These are phyloP conservation scores for Aleiodes leptofemur DNA, from an alignment of 2,888 invertebrate genomes.

Conservation along the genomic window DNA sequence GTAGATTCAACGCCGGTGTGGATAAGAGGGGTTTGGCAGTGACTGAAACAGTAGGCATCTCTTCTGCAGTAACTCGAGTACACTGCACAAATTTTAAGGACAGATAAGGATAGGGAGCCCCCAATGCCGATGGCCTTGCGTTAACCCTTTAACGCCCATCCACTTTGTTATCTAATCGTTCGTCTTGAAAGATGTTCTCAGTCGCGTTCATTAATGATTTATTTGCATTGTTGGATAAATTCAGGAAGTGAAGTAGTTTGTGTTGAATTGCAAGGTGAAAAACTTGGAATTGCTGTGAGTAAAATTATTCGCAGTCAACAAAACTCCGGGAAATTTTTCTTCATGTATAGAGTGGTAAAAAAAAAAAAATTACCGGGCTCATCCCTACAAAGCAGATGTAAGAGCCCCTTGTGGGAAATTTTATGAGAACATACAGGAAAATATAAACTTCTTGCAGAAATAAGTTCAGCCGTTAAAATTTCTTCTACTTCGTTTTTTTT, in stretches of 20 bases:
- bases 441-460: too few relatives aligned
- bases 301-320: background rate
- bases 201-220: slow-evolving; percentile 1
- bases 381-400: background rate
- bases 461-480: too few relatives aligned
- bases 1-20: slow-evolving; percentile 46
- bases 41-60: slow-evolving; percentile 68
- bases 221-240: slow-evolving; percentile 20
- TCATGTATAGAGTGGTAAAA: background rate
- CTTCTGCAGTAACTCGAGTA: slow-evolving; percentile 51
- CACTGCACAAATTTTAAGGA: slow-evolving; percentile 7
- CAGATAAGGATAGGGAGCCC: slow-evolving; percentile 15
- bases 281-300: slow-evolving; percentile 11
- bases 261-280: background rate
- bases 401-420: too few relatives aligned
- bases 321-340: too few relatives aligned
- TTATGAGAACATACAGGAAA: too few relatives aligned
- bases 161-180: slow-evolving; percentile 29
- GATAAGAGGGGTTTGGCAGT: slow-evolving; percentile 60
- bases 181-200: slow-evolving; percentile 8
- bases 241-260: background rate
- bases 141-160: slow-evolving; percentile 33
- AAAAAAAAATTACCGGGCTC: background rate
- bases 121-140: slow-evolving; percentile 5
- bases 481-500: too few relatives aligned